phyloP scores from a whole-genome alignment of 2,113 vertebrate genomes.

The Eubucco bourcierii region DNA sequence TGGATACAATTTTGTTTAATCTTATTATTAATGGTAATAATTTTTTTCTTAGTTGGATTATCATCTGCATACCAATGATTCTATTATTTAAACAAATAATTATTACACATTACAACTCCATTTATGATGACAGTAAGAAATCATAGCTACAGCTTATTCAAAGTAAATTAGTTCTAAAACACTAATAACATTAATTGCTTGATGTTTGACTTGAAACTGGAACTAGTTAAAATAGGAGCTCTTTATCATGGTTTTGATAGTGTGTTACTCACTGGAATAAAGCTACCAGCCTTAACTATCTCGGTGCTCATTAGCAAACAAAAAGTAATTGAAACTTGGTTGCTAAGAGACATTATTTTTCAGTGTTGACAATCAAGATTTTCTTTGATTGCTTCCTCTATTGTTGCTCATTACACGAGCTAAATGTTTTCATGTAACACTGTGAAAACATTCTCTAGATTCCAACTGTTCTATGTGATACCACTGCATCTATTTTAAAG shows the following conservation, averaged over 20 bases:
- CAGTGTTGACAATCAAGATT: constrained; percentile 65
- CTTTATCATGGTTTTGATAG: constrained; percentile 62
- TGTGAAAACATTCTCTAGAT: constrained; percentile 37
- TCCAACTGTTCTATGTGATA: constrained; percentile 21
- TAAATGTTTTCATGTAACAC: constrained; percentile 53
- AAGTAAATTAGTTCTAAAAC: constrained; percentile 75
- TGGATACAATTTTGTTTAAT: constrained; percentile 77
- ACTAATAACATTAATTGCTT: constrained; percentile 78
- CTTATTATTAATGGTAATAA: constrained; percentile 78
- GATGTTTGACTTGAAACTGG: constrained; percentile 67
- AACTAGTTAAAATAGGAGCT: constrained; percentile 46
- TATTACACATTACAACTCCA: constrained; percentile 70
- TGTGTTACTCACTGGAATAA: constrained; percentile 21
- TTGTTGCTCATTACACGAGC: constrained; percentile 62
- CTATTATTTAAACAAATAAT: constrained; percentile 82
- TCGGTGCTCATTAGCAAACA: constrained; percentile 70
- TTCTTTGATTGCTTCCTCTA: constrained; percentile 67
- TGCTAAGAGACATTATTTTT: constrained; percentile 76
- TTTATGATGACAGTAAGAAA: constrained; percentile 74
- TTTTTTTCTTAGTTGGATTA: constrained; percentile 72
- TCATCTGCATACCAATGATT: constrained; percentile 64
- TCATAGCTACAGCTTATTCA: constrained; percentile 68
- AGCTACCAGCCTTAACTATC: constrained; percentile 55
- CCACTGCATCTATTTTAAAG: background rate
- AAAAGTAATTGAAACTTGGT: constrained; percentile 74